phyloP scores from a whole-genome alignment of 2,888 invertebrate species.

The Ormyrus thymus region DNA sequence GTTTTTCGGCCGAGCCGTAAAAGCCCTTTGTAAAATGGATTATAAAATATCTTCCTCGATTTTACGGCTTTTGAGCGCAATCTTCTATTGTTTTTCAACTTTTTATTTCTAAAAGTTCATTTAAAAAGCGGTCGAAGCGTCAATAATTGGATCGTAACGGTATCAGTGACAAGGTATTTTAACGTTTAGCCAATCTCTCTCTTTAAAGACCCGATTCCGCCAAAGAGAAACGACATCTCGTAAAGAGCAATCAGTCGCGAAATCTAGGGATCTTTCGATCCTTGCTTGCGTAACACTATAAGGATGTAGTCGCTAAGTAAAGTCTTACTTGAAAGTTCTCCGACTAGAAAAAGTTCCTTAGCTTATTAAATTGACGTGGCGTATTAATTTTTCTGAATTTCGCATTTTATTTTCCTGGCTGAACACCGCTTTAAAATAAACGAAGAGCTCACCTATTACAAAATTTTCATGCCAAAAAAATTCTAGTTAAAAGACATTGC shows the following conservation, averaged over 20 bases:
- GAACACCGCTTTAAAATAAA: no score
- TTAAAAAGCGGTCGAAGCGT: background rate
- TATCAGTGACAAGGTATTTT: constrained; percentile 19
- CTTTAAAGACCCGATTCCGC: background rate
- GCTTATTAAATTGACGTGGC: background rate
- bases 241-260: constrained; percentile 38
- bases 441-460: no score
- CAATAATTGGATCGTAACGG: constrained; percentile 25
- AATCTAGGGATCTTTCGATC: constrained; percentile 35
- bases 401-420: no score
- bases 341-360: background rate
- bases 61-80: no score
- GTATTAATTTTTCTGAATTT: no score
- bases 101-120: background rate
- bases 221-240: constrained; percentile 27
- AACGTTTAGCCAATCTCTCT: constrained; percentile 13
- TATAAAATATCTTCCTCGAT: no score
- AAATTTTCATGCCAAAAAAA: no score
- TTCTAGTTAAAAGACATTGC: no score
- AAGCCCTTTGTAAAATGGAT: no score
- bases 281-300: constrained; percentile 25
- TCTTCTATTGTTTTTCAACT: background rate
- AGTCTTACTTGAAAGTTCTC: background rate
- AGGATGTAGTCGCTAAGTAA: constrained; percentile 18
- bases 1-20: background rate